Conservation (phyloP, 2,797 vertebrate genomes). For the Phylloscopus collybita region DNA sequence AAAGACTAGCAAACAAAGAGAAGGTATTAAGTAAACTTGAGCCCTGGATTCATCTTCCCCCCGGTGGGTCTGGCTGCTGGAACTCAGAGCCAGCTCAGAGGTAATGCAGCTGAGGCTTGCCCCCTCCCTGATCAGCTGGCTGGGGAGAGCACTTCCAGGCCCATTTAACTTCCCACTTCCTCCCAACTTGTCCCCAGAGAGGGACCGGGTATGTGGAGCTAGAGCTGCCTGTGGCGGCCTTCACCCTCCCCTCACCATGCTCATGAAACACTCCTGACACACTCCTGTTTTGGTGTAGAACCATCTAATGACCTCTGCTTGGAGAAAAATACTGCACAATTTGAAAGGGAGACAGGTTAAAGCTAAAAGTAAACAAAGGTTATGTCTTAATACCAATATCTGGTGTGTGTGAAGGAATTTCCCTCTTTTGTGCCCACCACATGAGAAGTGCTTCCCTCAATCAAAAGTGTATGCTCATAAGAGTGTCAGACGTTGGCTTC, state of each 20-base stretch:
- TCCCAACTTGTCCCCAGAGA: not conserved
- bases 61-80: not conserved
- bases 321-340: not conserved
- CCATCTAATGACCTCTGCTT: not conserved
- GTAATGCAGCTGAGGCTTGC: not conserved
- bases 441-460: not conserved
- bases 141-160: not conserved
- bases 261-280: accelerated
- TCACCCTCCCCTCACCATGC: not conserved
- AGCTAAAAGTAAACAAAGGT: not conserved
- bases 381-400: not conserved
- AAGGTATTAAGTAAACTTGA: not conserved
- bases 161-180: too few species aligned
- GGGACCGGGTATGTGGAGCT: accelerated
- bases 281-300: not conserved
- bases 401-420: not conserved
- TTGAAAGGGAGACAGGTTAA: not conserved
- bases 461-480: not conserved
- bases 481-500: not conserved
- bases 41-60: not conserved
- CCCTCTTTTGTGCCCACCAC: not conserved
- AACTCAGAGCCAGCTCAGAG: not conserved
- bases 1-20: not conserved
- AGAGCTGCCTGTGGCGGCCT: accelerated
- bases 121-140: accelerated